These are phyloP conservation scores for Pedetes capensis DNA, from an alignment of 2,113 vertebrate species.

Conservation along the genomic window DNA sequence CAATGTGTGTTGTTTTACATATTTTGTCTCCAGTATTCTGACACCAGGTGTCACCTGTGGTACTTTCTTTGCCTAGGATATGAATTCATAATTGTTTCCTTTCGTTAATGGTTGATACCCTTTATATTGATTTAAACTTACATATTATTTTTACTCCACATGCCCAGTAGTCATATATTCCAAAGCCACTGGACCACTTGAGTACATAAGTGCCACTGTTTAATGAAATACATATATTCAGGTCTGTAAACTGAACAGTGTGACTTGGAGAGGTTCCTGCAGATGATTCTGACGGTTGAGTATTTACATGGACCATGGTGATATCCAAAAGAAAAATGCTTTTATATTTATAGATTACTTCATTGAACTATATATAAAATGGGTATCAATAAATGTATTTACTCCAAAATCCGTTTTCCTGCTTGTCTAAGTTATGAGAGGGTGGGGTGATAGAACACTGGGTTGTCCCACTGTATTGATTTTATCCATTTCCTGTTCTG, in stretches of 20 bases:
- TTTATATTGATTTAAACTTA: slow-evolving; percentile 39
- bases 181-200: slow-evolving; percentile 76
- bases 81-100: slow-evolving; percentile 56
- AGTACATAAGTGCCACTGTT: slow-evolving; percentile 77
- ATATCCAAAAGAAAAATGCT: slow-evolving; percentile 77
- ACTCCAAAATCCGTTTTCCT: slow-evolving; percentile 69
- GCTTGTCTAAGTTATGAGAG: neutral
- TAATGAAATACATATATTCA: slow-evolving; percentile 65
- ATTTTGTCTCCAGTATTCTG: slow-evolving; percentile 53
- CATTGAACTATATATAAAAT: slow-evolving; percentile 80
- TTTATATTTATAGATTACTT: slow-evolving; percentile 82
- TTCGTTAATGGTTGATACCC: slow-evolving; percentile 60
- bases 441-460: neutral
- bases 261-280: slow-evolving; percentile 69
- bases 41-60: slow-evolving; percentile 67
- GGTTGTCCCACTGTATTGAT: neutral
- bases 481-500: neutral
- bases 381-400: slow-evolving; percentile 84
- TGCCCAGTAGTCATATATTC: slow-evolving; percentile 67
- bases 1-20: neutral
- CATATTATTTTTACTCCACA: slow-evolving; percentile 49
- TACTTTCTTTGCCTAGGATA: slow-evolving; percentile 53
- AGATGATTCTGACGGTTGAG: slow-evolving; percentile 73
- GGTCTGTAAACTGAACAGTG: slow-evolving; percentile 71
- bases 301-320: slow-evolving; percentile 80